These are phyloP conservation scores for Hemicrepidius hirtus DNA, from an alignment of 2,888 invertebrate genomes.

Conservation along the genomic window DNA sequence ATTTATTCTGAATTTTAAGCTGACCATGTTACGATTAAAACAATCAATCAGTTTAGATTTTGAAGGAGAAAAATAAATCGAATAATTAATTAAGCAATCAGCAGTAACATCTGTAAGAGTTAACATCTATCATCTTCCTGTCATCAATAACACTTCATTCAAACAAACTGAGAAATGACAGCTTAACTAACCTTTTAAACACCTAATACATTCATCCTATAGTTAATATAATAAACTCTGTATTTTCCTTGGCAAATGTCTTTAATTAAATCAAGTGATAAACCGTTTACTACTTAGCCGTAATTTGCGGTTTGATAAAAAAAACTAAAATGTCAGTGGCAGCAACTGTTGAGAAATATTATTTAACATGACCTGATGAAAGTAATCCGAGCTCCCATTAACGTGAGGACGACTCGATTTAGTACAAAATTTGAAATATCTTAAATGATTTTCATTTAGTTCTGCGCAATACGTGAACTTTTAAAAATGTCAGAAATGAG, in stretches of 20 bases:
- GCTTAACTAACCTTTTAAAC: conserved; percentile 19
- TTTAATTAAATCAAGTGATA: conserved; percentile 23
- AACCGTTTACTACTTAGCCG: conserved; percentile 8
- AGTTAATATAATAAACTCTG: conserved; percentile 19
- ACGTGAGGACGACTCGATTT: conserved; percentile 20
- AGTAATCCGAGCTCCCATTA: conserved; percentile 15
- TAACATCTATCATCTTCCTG: conserved; percentile 12
- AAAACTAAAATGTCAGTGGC: conserved; percentile 30
- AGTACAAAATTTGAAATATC: conserved; percentile 14
- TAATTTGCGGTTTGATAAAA: conserved; percentile 13
- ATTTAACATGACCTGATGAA: conserved; percentile 12
- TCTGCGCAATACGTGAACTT: conserved; percentile 22
- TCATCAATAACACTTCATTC: background rate
- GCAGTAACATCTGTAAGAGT: background rate
- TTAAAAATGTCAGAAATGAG: conserved; percentile 5
- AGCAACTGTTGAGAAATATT: conserved; percentile 14
- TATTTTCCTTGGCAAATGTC: background rate
- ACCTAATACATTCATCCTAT: background rate
- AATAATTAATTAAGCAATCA: conserved; percentile 14
- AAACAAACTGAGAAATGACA: background rate
- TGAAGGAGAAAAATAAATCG: background rate
- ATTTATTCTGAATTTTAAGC: no score
- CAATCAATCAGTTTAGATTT: conserved; percentile 1
- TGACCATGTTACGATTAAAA: background rate
- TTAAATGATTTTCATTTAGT: conserved; percentile 1